A percentile compares a stretch with the other conserved stretches of the same genome.
These are phyloP conservation scores for Acutogordius australiensis DNA, from an alignment of 2,888 invertebrate species.

Conservation along the genomic window DNA sequence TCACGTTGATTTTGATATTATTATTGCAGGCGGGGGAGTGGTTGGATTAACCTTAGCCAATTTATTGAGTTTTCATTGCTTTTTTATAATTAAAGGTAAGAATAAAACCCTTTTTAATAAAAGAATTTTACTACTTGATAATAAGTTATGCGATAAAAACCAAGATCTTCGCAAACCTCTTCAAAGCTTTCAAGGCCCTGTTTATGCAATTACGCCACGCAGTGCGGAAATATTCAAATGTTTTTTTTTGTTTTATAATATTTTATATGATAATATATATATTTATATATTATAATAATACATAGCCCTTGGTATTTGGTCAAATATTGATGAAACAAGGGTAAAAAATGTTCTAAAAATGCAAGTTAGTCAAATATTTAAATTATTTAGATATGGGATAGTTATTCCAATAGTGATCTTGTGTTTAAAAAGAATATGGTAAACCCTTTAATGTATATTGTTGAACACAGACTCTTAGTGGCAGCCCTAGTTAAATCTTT, in stretches of 20 bases:
- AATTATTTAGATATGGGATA: slow-evolving; percentile 6
- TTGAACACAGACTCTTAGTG: too few relatives aligned
- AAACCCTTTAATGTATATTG: background rate
- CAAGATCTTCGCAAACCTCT: background rate
- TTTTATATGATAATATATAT: too few relatives aligned
- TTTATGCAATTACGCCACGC: background rate
- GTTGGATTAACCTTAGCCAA: slow-evolving; percentile 4
- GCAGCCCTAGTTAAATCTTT: too few relatives aligned
- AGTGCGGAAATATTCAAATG: background rate
- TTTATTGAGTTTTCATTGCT: background rate
- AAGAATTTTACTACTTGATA: background rate
- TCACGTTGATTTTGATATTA: slow-evolving; percentile 12
- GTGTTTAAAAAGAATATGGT: background rate
- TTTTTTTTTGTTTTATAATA: too few relatives aligned
- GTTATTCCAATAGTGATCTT: background rate
- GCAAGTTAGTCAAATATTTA: background rate
- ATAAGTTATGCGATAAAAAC: background rate
- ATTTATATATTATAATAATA: too few relatives aligned
- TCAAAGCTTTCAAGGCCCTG: background rate
- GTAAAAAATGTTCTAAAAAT: background rate
- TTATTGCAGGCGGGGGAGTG: slow-evolving; percentile 6
- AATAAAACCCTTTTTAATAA: too few relatives aligned
- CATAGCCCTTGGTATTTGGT: background rate
- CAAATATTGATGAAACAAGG: background rate
- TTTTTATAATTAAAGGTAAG: too few relatives aligned